These are phyloP conservation scores for Acanthacorydalis orientalis DNA, from an alignment of 2,888 invertebrate genomes.

Conservation along the genomic window DNA sequence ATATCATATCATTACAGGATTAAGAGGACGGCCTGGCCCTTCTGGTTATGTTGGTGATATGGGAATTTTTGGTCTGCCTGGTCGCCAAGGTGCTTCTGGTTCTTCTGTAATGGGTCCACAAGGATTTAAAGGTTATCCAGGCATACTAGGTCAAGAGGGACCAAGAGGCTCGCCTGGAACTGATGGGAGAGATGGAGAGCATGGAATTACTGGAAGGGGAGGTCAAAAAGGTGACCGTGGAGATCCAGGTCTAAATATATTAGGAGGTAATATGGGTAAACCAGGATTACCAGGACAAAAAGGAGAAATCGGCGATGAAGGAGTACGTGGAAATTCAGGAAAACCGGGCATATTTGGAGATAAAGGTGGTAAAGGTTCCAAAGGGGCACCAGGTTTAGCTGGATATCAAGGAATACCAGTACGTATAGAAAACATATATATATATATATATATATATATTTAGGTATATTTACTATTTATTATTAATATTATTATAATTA, in stretches of 20 bases:
- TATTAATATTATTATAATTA: neutral
- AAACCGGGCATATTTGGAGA: constrained; percentile 19
- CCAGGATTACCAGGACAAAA: constrained; percentile 22
- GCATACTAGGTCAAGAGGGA: constrained; percentile 48
- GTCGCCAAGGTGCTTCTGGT: constrained; percentile 21
- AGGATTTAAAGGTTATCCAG: constrained; percentile 51
- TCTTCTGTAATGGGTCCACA: constrained; percentile 28
- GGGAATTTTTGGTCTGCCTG: constrained; percentile 33
- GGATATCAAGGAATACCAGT: constrained; percentile 13
- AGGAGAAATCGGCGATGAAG: constrained; percentile 23
- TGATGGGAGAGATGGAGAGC: constrained; percentile 17
- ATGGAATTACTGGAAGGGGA: constrained; percentile 17
- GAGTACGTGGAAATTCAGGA: constrained; percentile 23
- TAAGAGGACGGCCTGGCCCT: constrained; percentile 34
- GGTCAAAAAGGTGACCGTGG: constrained; percentile 37
- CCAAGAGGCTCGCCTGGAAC: constrained; percentile 33
- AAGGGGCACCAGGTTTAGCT: constrained; percentile 22
- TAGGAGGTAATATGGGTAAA: constrained; percentile 27
- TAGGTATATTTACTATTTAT: neutral
- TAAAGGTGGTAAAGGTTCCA: constrained; percentile 20
- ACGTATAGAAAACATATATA: neutral
- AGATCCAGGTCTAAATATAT: constrained; percentile 33
- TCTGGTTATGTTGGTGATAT: constrained; percentile 30
- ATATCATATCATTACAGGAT: constrained; percentile 20
- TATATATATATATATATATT: neutral